A percentile compares a stretch with the other conserved stretches of the same genome.
phyloP scores from a whole-genome alignment of 2,797 vertebrate genomes.

The Tympanoctomys barrerae region DNA sequence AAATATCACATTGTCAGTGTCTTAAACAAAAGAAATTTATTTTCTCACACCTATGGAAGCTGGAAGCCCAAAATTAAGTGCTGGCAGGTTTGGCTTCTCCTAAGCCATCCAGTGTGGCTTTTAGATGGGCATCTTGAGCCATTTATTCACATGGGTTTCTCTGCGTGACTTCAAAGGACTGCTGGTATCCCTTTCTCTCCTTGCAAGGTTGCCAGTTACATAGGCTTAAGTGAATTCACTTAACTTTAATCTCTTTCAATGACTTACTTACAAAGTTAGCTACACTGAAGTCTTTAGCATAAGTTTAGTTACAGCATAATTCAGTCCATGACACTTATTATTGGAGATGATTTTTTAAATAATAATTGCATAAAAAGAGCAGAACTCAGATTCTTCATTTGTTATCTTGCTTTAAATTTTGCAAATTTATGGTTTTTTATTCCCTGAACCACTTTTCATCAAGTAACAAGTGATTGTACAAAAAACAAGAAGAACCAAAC shows the following conservation, averaged over 20 bases:
- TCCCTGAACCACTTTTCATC: background rate
- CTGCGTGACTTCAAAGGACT: background rate
- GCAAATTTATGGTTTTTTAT: background rate
- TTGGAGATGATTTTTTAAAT: conserved; percentile 1
- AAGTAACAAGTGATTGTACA: background rate
- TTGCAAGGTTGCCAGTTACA: background rate
- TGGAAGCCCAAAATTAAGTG: background rate
- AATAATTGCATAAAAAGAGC: background rate
- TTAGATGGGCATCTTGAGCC: background rate
- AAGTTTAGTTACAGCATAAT: background rate
- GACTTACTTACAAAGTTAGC: background rate
- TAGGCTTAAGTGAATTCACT: background rate
- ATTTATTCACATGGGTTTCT: background rate
- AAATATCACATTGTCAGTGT: background rate
- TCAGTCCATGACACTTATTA: background rate
- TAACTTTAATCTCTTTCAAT: conserved; percentile 3
- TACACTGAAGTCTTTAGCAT: background rate
- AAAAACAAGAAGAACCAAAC: background rate
- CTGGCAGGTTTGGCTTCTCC: background rate
- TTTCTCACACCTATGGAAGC: background rate
- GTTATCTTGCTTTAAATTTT: conserved; percentile 10
- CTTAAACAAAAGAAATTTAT: background rate
- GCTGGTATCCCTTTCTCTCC: background rate
- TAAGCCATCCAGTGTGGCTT: background rate
- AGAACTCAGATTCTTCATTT: conserved; percentile 12